Evolutionary conservation across 1,140 invertebrate genomes (phyloP).

Genomic region (Drosophila funebris): DNA sequence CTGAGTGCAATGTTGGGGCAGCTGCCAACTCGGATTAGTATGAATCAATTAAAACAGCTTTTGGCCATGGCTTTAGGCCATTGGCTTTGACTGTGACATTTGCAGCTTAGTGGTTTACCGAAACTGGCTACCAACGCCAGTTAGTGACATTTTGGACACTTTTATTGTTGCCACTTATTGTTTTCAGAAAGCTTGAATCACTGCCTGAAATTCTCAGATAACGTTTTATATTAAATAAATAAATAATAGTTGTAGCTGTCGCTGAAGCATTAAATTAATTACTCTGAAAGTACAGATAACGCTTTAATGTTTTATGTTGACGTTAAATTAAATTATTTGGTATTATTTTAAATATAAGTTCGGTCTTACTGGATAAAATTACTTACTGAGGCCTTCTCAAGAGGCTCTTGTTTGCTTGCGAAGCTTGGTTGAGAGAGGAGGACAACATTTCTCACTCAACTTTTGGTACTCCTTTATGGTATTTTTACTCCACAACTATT

Average conservation of each 20-base stretch:
- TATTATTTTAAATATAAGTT: too few species aligned
- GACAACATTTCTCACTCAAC: too few species aligned
- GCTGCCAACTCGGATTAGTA: conserved; percentile 54
- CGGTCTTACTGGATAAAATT: too few species aligned
- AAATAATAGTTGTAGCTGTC: background rate
- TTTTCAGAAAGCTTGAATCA: conserved; percentile 14
- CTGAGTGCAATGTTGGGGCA: conserved; percentile 17
- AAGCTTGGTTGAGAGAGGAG: too few species aligned
- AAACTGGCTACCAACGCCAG: conserved; percentile 2
- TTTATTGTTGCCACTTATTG: conserved; percentile 65
- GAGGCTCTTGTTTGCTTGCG: too few species aligned
- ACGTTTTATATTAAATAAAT: conserved; percentile 5
- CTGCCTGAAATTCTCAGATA: conserved; percentile 11
- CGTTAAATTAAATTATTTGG: too few species aligned
- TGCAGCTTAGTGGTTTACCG: conserved; percentile 62
- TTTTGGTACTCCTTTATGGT: too few species aligned
- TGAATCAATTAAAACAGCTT: conserved; percentile 72
- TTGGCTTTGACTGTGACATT: conserved; percentile 46
- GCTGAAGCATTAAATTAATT: background rate
- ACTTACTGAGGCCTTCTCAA: too few species aligned
- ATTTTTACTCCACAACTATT: too few species aligned
- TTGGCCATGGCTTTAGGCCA: conserved; percentile 42
- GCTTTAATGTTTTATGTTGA: too few species aligned
- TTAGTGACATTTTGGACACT: conserved; percentile 70
- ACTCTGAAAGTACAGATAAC: too few species aligned